phyloP scores from a whole-genome alignment of 1,140 invertebrate species.

The Coelopa frigida region DNA sequence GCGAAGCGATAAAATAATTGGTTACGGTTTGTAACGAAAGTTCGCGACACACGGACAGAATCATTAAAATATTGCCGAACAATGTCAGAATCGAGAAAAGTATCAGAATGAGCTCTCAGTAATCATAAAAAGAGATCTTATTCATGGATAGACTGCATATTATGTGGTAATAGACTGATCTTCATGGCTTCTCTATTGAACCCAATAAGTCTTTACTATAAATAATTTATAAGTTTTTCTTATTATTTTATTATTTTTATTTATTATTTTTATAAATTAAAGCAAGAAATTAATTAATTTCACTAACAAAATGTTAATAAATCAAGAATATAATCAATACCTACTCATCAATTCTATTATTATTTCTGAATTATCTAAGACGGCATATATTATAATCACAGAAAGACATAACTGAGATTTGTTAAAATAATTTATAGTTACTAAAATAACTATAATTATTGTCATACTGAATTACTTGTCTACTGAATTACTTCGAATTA shows the following conservation, averaged over 20 bases:
- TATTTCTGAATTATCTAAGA: too few species aligned
- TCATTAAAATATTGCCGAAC: conserved; percentile 95
- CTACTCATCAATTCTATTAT: too few species aligned
- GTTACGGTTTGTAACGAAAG: conserved; percentile 87
- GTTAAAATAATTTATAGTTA: too few species aligned
- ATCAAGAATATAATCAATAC: too few species aligned
- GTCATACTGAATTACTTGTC: too few species aligned
- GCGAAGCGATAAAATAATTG: conserved; percentile 97
- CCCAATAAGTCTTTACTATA: not conserved
- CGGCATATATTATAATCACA: too few species aligned
- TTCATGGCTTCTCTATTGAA: not conserved
- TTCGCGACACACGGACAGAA: conserved; percentile 85
- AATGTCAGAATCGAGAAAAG: conserved; percentile 89
- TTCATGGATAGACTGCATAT: not conserved
- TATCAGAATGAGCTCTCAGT: conserved; percentile 78
- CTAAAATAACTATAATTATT: too few species aligned
- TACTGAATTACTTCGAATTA: too few species aligned
- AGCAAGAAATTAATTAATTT: not conserved
- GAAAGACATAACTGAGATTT: too few species aligned
- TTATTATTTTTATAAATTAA: not conserved
- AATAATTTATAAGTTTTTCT: not conserved
- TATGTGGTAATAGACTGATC: not conserved
- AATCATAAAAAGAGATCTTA: conserved; percentile 50
- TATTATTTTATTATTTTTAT: too few species aligned
- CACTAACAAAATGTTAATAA: too few species aligned